Percentiles rank a stretch among this genome's conserved stretches.
Evolutionary conservation across 2,888 invertebrate genomes (phyloP).

Genomic region (Leptothorax acervorum): DNA sequence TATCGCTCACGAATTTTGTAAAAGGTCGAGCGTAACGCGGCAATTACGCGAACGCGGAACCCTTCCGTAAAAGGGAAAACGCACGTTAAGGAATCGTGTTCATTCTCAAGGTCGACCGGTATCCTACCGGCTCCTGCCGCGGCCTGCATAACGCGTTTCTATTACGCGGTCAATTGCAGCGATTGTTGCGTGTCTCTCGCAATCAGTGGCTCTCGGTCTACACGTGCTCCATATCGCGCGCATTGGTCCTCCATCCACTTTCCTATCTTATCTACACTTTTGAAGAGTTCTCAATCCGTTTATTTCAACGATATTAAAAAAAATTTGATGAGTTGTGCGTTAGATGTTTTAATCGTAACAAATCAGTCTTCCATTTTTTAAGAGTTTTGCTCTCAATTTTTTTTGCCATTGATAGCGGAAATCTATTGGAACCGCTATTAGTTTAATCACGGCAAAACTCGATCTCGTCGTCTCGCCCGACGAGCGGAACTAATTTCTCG

Average conservation of each 20-base stretch:
- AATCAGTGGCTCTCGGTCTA: conserved; percentile 70
- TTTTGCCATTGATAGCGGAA: not conserved
- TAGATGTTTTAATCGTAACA: not conserved
- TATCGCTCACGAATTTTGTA: conserved; percentile 64
- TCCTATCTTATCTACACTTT: conserved; percentile 6
- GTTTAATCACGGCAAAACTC: not conserved
- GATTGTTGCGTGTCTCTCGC: conserved; percentile 78
- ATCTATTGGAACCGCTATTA: not conserved
- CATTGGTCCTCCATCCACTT: conserved; percentile 57
- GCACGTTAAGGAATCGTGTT: conserved; percentile 80
- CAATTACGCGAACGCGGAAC: conserved; percentile 76
- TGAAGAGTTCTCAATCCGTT: not conserved
- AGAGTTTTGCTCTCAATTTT: not conserved
- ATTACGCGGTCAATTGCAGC: conserved; percentile 82
- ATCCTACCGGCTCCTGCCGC: conserved; percentile 74
- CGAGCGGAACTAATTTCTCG: conserved; percentile 31
- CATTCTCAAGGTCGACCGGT: conserved; percentile 84
- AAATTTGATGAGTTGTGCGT: not conserved
- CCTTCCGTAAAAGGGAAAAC: conserved; percentile 80
- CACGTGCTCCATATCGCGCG: conserved; percentile 55
- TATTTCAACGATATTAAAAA: not conserved
- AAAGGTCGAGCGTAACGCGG: conserved; percentile 57
- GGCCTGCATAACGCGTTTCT: conserved; percentile 82
- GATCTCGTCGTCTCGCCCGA: not conserved
- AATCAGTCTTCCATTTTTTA: not conserved